These are phyloP conservation scores for Aethes cnicana DNA, from an alignment of 2,888 invertebrate species.

Conservation along the genomic window DNA sequence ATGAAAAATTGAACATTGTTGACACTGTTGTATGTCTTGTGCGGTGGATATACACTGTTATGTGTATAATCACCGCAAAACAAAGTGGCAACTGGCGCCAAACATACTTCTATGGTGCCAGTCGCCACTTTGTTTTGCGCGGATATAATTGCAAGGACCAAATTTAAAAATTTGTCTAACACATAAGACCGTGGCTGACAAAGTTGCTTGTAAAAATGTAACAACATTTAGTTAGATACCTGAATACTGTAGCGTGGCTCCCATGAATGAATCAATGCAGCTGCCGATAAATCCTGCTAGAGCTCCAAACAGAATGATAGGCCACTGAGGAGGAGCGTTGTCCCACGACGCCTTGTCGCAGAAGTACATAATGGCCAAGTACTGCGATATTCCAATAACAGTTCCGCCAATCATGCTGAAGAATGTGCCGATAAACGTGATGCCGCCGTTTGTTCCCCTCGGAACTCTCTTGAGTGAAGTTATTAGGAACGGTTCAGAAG, in stretches of 20 bases:
- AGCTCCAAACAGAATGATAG: conserved; percentile 87
- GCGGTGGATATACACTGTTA: too few species aligned
- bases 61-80: too few species aligned
- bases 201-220: too few species aligned
- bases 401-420: conserved; percentile 85
- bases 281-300: conserved; percentile 91
- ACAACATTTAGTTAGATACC: conserved; percentile 71
- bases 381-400: conserved; percentile 87
- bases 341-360: conserved; percentile 81
- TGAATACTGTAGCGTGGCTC: conserved; percentile 93
- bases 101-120: too few species aligned
- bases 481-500: conserved; percentile 87
- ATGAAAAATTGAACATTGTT: conserved; percentile 18
- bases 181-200: too few species aligned
- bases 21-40: too few species aligned
- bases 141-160: too few species aligned
- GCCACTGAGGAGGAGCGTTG: conserved; percentile 89
- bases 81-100: too few species aligned
- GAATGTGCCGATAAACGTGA: conserved; percentile 85
- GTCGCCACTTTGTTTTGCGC: too few species aligned
- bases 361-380: conserved; percentile 84
- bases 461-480: conserved; percentile 89
- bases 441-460: conserved; percentile 93
- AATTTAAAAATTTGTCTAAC: too few species aligned
- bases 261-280: conserved; percentile 90